These are phyloP conservation scores for Ochropleura plecta DNA, from an alignment of 2,888 invertebrate genomes.

Conservation along the genomic window DNA sequence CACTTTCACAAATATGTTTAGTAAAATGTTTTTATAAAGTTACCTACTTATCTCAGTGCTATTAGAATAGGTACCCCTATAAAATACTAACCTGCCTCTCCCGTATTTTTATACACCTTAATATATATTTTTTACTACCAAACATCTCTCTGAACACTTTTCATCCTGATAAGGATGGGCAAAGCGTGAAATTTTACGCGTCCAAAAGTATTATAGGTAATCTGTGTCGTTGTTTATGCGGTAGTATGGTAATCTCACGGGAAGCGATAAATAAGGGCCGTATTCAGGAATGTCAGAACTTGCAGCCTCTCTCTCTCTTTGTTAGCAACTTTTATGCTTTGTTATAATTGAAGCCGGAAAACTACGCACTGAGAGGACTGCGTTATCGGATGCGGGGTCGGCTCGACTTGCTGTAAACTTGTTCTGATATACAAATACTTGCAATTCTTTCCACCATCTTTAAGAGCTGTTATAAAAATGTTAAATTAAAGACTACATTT, in stretches of 20 bases:
- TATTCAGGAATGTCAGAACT: constrained; percentile 73
- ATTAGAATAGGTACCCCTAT: constrained; percentile 65
- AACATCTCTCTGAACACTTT: constrained; percentile 62
- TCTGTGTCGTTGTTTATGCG: constrained; percentile 76
- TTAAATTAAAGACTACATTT: not conserved
- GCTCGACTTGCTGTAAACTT: constrained; percentile 41
- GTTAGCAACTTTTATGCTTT: constrained; percentile 77
- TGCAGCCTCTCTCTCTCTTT: constrained; percentile 72
- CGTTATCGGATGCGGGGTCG: constrained; percentile 34
- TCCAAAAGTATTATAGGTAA: constrained; percentile 69
- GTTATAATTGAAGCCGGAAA: constrained; percentile 74
- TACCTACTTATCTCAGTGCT: constrained; percentile 57
- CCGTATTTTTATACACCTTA: constrained; percentile 56
- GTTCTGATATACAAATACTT: constrained; percentile 22
- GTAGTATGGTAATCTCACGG: constrained; percentile 76
- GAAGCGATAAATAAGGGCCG: constrained; percentile 77
- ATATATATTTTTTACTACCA: constrained; percentile 63
- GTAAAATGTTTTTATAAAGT: constrained; percentile 41
- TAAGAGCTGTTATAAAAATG: not conserved
- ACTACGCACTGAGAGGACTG: constrained; percentile 57
- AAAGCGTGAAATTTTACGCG: constrained; percentile 73
- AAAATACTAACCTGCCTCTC: constrained; percentile 53
- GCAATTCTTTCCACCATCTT: constrained; percentile 15
- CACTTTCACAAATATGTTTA: constrained; percentile 46
- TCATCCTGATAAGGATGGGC: constrained; percentile 68